Evolutionary conservation across 2,113 vertebrate species (phyloP).

Genomic region (Cairina moschata): DNA sequence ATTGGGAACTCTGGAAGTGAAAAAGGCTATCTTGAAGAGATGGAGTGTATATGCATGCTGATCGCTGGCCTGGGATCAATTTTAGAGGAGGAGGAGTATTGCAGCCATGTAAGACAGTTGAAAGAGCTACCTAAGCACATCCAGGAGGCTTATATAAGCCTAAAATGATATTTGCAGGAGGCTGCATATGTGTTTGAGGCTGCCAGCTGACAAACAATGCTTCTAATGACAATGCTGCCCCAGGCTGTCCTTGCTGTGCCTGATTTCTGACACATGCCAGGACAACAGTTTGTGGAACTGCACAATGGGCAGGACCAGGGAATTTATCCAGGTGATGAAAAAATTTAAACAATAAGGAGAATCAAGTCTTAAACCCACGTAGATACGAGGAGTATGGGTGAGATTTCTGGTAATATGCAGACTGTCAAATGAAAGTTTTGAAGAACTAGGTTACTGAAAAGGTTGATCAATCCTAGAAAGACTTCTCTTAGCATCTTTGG

Average conservation of each 20-base stretch:
- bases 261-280: background rate
- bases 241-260: background rate
- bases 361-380: background rate
- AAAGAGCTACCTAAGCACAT: background rate
- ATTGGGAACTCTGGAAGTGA: background rate
- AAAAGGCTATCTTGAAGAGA: slow-evolving; percentile 24
- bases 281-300: background rate
- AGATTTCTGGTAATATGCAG: background rate
- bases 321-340: background rate
- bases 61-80: background rate
- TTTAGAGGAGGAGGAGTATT: background rate
- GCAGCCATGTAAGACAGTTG: background rate
- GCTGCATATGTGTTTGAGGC: background rate
- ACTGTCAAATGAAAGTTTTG: background rate
- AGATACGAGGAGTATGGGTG: background rate
- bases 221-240: background rate
- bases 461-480: background rate
- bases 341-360: background rate
- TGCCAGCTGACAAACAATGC: background rate
- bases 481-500: background rate
- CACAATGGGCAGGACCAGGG: background rate
- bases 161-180: background rate
- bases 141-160: background rate
- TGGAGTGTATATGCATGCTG: background rate
- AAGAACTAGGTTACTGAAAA: background rate